These are phyloP conservation scores for Simalia tracyae DNA, from an alignment of 2,797 vertebrate species.

Conservation along the genomic window DNA sequence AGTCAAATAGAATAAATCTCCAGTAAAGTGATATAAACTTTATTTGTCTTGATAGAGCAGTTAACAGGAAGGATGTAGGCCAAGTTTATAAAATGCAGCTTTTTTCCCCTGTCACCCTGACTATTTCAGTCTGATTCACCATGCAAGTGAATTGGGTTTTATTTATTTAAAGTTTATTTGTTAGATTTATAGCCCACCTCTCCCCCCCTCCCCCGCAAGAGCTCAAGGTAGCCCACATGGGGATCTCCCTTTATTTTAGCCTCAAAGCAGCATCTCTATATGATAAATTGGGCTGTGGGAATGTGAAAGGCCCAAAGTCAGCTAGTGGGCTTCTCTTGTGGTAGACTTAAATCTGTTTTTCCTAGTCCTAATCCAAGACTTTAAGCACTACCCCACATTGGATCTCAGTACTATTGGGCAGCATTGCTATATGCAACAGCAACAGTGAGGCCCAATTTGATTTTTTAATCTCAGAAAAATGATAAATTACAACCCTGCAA, in stretches of 20 bases:
- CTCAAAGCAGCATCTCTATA: background rate
- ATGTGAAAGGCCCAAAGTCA: background rate
- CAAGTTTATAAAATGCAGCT: constrained; percentile 52
- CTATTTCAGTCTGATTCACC: constrained; percentile 29
- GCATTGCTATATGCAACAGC: background rate
- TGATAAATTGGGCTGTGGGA: background rate
- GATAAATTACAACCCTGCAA: constrained; percentile 10
- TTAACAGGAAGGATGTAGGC: constrained; percentile 54
- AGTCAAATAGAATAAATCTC: constrained; percentile 66
- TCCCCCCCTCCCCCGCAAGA: background rate
- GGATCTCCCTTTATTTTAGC: background rate
- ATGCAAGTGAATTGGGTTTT: constrained; percentile 20
- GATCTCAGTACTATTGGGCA: background rate
- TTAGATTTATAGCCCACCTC: background rate
- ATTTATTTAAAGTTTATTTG: background rate
- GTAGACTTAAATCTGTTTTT: background rate
- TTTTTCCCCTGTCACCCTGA: constrained; percentile 38
- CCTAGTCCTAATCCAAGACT: background rate
- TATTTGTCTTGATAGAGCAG: constrained; percentile 51
- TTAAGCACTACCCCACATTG: background rate
- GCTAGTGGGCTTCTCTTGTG: background rate
- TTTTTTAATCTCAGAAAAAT: constrained; percentile 11
- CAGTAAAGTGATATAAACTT: constrained; percentile 63
- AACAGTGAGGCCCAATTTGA: background rate
- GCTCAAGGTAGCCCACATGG: background rate